Conservation (phyloP, 2,797 vertebrate genomes). For the Adelosebastes latens region DNA sequence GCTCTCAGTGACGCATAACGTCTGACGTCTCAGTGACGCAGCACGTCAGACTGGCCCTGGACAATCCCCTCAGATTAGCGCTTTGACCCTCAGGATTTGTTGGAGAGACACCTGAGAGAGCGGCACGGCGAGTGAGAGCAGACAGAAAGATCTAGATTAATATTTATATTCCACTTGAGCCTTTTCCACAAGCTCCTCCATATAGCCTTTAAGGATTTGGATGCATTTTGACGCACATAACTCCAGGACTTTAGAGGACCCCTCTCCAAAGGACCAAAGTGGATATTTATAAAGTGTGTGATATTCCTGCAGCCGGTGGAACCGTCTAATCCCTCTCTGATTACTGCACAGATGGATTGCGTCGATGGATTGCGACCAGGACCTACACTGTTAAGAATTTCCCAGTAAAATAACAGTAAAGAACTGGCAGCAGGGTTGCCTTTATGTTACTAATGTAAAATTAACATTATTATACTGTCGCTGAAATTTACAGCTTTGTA, state of each 20-base stretch:
- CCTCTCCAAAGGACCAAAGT: neutral
- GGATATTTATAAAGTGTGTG: neutral
- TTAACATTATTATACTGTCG: too few relatives aligned
- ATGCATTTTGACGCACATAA: neutral
- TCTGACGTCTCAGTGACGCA: conserved; percentile 31
- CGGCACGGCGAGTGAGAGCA: neutral
- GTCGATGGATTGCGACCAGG: conserved; percentile 16
- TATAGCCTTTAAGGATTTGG: too few relatives aligned
- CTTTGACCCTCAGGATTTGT: conserved; percentile 70
- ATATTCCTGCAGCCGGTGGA: conserved; percentile 33
- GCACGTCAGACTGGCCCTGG: neutral
- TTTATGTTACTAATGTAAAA: too few relatives aligned
- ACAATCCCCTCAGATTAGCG: conserved; percentile 73
- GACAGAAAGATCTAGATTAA: conserved; percentile 11
- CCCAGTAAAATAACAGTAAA: too few relatives aligned
- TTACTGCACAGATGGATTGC: conserved; percentile 52
- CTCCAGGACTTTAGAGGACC: neutral
- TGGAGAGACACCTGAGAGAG: conserved; percentile 34
- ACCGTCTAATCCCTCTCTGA: conserved; percentile 54
- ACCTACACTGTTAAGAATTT: neutral
- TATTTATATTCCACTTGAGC: neutral
- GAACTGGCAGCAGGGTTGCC: too few relatives aligned
- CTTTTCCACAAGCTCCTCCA: neutral
- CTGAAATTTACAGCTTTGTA: too few relatives aligned
- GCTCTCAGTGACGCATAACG: conserved; percentile 28